Evolutionary conservation across 2,113 vertebrate genomes (phyloP).

Genomic region (Pelecanus crispus): DNA sequence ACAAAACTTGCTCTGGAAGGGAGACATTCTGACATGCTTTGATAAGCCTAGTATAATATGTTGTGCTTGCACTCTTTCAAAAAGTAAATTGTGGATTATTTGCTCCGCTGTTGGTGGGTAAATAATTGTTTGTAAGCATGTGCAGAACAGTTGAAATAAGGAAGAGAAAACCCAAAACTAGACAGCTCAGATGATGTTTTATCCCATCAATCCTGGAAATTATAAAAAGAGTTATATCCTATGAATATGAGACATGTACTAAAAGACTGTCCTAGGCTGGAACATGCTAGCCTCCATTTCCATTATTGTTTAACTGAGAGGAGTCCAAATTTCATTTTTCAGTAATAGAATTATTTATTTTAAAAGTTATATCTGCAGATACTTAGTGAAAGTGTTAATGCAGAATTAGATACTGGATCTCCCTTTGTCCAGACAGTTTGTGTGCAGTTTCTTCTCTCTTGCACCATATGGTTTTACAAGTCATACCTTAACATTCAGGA

Average conservation of each 20-base stretch:
- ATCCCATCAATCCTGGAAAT: neutral
- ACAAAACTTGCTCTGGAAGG: neutral
- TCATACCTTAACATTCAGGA: neutral
- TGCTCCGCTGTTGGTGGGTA: neutral
- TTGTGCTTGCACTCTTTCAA: neutral
- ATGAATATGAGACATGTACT: accelerated
- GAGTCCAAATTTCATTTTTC: neutral
- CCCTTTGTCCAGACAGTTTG: neutral
- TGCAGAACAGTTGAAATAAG: neutral
- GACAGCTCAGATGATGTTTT: neutral
- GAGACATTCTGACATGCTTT: neutral
- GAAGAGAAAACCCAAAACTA: neutral
- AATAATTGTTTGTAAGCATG: neutral
- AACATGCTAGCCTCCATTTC: neutral
- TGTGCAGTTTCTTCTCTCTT: neutral
- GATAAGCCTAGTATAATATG: neutral
- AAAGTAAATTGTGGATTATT: neutral
- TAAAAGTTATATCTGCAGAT: neutral
- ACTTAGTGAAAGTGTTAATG: neutral
- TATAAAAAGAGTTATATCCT: neutral
- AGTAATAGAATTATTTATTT: neutral
- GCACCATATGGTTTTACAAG: neutral
- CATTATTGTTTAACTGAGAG: neutral
- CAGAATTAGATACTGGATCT: neutral
- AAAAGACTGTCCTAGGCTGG: neutral